These are phyloP conservation scores for Automeris io DNA, from an alignment of 2,888 invertebrate species.

Conservation along the genomic window DNA sequence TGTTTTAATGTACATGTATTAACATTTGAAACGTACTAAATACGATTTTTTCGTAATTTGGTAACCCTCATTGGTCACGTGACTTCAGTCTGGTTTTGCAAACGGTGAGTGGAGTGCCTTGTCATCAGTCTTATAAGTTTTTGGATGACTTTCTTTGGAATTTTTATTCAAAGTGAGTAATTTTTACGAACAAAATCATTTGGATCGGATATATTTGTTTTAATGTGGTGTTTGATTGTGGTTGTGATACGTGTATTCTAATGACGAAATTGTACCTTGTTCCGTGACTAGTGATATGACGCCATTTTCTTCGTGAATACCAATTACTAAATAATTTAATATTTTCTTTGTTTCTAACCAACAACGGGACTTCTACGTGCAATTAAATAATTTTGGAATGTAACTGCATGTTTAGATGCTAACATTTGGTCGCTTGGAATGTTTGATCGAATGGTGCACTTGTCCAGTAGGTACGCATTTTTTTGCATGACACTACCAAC, in stretches of 20 bases:
- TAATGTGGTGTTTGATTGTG: conserved; percentile 48
- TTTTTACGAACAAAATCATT: conserved; percentile 47
- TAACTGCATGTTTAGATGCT: conserved; percentile 22
- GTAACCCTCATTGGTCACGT: conserved; percentile 43
- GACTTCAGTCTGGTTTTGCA: conserved; percentile 70
- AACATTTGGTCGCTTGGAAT: conserved; percentile 21
- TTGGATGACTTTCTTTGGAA: conserved; percentile 77
- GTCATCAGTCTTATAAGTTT: conserved; percentile 75
- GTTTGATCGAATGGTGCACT: conserved; percentile 16
- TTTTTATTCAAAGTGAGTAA: conserved; percentile 76
- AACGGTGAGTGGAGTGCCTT: conserved; percentile 78
- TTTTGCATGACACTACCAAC: conserved; percentile 63
- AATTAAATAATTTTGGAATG: conserved; percentile 20
- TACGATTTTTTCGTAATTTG: conserved; percentile 9
- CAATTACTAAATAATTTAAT: conserved; percentile 70
- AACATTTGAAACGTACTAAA: conserved; percentile 18
- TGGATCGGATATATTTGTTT: conserved; percentile 44
- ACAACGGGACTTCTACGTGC: conserved; percentile 17
- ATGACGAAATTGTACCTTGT: conserved; percentile 75
- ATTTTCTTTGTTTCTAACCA: conserved; percentile 53
- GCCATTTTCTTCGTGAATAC: conserved; percentile 78
- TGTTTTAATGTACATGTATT: too few relatives aligned
- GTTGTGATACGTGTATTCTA: conserved; percentile 50
- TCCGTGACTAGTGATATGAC: conserved; percentile 77
- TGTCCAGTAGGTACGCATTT: conserved; percentile 50